Percentiles rank a stretch among this genome's conserved stretches.
Conservation (phyloP, 2,797 vertebrate genomes). For the Meriones psammophilus region DNA sequence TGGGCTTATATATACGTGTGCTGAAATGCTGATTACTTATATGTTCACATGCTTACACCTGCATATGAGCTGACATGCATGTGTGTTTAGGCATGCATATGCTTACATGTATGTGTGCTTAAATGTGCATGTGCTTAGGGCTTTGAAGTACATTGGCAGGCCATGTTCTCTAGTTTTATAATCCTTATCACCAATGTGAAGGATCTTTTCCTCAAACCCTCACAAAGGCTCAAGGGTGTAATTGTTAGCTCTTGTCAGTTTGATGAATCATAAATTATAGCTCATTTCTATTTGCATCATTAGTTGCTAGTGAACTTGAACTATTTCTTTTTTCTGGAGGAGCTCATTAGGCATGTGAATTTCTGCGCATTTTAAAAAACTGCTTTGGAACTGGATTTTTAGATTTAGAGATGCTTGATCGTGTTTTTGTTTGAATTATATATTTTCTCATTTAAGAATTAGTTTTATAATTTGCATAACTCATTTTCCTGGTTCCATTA, state of each 20-base stretch:
- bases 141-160: constrained; percentile 22
- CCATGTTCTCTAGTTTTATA: neutral
- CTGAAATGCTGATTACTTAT: neutral
- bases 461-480: constrained; percentile 51
- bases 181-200: neutral
- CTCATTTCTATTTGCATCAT: constrained; percentile 55
- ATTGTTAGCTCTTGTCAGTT: constrained; percentile 15
- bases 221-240: neutral
- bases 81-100: neutral
- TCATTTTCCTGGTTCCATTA: constrained; percentile 44
- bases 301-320: constrained; percentile 42
- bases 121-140: neutral
- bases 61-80: neutral
- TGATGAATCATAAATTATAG: constrained; percentile 36
- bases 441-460: constrained; percentile 54
- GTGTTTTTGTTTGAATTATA: constrained; percentile 58
- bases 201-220: neutral
- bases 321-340: neutral
- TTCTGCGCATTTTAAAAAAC: constrained; percentile 56
- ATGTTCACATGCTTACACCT: neutral
- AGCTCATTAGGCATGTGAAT: constrained; percentile 22
- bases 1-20: neutral
- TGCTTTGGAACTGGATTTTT: constrained; percentile 43
- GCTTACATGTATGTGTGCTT: neutral
- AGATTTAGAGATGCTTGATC: constrained; percentile 46